Evolutionary conservation across 2,797 vertebrate genomes (phyloP).

Genomic region (Liparis tanakae): DNA sequence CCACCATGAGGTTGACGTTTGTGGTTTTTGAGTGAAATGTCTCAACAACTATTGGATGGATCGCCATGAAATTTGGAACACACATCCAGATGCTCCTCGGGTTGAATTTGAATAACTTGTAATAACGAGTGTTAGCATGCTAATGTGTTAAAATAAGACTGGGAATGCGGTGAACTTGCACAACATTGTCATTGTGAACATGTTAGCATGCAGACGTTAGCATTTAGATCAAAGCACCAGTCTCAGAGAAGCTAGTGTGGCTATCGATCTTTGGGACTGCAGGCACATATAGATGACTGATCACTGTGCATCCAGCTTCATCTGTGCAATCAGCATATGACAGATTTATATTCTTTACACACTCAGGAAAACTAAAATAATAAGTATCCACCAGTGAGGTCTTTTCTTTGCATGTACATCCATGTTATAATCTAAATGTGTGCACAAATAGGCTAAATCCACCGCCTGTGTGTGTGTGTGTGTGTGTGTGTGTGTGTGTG

Average conservation of each 20-base stretch:
- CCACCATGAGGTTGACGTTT: slow-evolving; percentile 39
- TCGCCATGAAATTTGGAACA: slow-evolving; percentile 20
- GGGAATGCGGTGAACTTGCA: neutral
- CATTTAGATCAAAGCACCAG: neutral
- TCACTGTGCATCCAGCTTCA: slow-evolving; percentile 21
- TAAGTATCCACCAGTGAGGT: slow-evolving; percentile 5
- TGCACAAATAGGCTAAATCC: slow-evolving; percentile 38
- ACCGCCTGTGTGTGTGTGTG: slow-evolving; percentile 37
- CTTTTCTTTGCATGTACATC: slow-evolving; percentile 16
- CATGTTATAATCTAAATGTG: slow-evolving; percentile 32
- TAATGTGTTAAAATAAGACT: neutral
- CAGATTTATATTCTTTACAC: slow-evolving; percentile 33
- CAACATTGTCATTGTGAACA: neutral
- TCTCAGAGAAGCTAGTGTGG: neutral
- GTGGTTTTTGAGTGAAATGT: slow-evolving; percentile 48
- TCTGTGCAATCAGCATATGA: slow-evolving; percentile 28
- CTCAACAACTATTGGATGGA: slow-evolving; percentile 21
- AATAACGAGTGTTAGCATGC: neutral
- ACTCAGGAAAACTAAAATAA: slow-evolving; percentile 19
- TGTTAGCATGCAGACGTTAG: neutral
- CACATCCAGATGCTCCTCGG: neutral
- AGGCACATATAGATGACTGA: slow-evolving; percentile 12
- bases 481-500: slow-evolving; percentile 27
- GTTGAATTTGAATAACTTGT: slow-evolving; percentile 7
- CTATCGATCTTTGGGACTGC: slow-evolving; percentile 14